Evolutionary conservation across 2,797 vertebrate species (phyloP).

Genomic region (Protonibea diacanthus): DNA sequence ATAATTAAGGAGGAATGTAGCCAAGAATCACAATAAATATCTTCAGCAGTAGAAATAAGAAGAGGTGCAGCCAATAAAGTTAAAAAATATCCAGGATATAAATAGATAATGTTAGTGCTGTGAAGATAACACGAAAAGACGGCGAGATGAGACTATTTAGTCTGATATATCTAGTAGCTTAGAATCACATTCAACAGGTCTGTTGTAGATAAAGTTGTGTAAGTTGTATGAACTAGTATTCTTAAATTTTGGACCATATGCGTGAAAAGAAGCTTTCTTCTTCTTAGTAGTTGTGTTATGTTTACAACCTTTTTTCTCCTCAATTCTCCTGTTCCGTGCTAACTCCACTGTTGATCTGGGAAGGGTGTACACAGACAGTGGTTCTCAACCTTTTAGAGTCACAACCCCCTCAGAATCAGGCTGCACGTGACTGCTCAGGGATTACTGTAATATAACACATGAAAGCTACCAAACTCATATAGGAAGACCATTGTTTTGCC

Average conservation of each 20-base stretch:
- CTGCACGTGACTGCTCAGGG: no score
- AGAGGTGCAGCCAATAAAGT: background rate
- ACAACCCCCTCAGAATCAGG: no score
- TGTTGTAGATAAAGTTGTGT: no score
- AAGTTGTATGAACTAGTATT: background rate
- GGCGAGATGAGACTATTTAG: background rate
- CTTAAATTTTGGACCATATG: background rate
- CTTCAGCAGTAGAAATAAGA: background rate
- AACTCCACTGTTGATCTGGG: background rate
- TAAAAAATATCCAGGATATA: background rate
- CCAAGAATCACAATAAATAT: background rate
- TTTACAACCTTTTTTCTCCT: slow-evolving; percentile 1
- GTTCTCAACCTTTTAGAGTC: no score
- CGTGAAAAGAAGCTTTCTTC: no score
- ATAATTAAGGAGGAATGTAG: background rate
- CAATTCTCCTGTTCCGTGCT: background rate
- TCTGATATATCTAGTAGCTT: background rate
- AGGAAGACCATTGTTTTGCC: no score
- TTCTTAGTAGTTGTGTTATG: background rate
- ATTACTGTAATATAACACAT: no score
- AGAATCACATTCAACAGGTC: no score
- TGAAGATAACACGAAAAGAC: background rate
- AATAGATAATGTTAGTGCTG: background rate
- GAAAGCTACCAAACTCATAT: no score
- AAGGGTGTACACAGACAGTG: no score